phyloP scores from a whole-genome alignment of 2,888 invertebrate species.

The Folsomia candida region DNA sequence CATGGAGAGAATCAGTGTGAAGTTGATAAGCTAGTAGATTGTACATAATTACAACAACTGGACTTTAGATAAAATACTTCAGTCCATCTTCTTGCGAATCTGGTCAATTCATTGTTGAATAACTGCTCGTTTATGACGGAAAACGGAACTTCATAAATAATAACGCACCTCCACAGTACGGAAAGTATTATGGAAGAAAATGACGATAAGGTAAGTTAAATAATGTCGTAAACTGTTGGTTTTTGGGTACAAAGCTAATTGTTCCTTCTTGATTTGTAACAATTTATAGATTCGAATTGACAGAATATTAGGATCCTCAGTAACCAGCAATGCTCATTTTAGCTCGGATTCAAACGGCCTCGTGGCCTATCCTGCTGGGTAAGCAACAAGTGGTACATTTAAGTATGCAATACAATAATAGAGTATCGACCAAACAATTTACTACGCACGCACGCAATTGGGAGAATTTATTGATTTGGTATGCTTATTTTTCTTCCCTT shows the following conservation, averaged over 20 bases:
- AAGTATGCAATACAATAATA: not conserved
- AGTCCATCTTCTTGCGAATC: too few relatives aligned
- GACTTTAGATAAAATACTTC: too few relatives aligned
- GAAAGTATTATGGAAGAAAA: constrained; percentile 51
- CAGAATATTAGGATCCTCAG: constrained; percentile 90
- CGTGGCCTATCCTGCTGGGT: constrained; percentile 96
- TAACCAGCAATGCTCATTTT: constrained; percentile 85
- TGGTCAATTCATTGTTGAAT: too few relatives aligned
- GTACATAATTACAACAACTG: too few relatives aligned
- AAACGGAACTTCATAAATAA: too few relatives aligned
- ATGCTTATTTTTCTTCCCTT: not conserved
- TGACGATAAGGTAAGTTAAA: constrained; percentile 48
- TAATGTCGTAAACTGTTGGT: constrained; percentile 18
- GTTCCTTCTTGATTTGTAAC: too few relatives aligned
- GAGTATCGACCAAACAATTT: not conserved
- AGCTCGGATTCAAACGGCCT: constrained; percentile 79
- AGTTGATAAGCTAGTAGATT: too few relatives aligned
- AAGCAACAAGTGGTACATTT: constrained; percentile 54
- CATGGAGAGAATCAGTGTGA: too few relatives aligned
- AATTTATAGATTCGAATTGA: constrained; percentile 92
- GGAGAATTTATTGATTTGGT: not conserved
- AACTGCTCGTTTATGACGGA: too few relatives aligned
- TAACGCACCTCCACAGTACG: too few relatives aligned
- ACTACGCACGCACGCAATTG: not conserved
- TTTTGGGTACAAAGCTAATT: constrained; percentile 6